phyloP scores from a whole-genome alignment of 30 jellyfish, hydroid and myxozoan genomes.

The Nemopilema nomurai region DNA sequence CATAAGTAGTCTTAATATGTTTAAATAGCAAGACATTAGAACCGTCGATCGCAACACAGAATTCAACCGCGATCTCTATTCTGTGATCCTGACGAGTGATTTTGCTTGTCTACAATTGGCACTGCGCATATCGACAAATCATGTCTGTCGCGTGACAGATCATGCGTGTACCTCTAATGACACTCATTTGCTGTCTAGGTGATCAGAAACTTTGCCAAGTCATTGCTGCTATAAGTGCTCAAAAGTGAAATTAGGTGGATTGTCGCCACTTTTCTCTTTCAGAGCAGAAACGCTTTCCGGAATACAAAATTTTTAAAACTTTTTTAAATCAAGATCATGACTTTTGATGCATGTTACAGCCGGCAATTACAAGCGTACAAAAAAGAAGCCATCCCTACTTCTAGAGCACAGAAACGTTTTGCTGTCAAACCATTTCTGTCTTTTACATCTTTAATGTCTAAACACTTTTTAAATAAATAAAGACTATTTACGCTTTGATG shows the following conservation, averaged over 20 bases:
- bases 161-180: neutral
- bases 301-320: neutral
- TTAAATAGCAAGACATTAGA: slow-evolving; percentile 27
- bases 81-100: neutral
- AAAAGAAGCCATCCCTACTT: neutral
- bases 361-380: neutral
- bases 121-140: neutral
- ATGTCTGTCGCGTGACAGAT: neutral
- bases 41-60: neutral
- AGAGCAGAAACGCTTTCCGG: neutral
- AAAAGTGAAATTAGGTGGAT: neutral
- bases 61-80: slow-evolving; percentile 22
- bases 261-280: neutral
- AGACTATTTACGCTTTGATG: neutral
- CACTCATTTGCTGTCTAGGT: neutral
- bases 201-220: neutral
- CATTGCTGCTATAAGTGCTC: neutral
- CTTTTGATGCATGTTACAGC: neutral
- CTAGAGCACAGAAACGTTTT: neutral
- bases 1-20: slow-evolving; percentile 12
- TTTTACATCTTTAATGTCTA: neutral
- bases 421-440: neutral
- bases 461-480: slow-evolving; percentile 4
- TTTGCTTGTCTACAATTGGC: neutral
- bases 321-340: neutral